Percentiles rank a stretch among this genome's conserved stretches.
These are phyloP conservation scores for Heterodera carotae DNA, from an alignment of 1,140 invertebrate species.

Conservation along the genomic window DNA sequence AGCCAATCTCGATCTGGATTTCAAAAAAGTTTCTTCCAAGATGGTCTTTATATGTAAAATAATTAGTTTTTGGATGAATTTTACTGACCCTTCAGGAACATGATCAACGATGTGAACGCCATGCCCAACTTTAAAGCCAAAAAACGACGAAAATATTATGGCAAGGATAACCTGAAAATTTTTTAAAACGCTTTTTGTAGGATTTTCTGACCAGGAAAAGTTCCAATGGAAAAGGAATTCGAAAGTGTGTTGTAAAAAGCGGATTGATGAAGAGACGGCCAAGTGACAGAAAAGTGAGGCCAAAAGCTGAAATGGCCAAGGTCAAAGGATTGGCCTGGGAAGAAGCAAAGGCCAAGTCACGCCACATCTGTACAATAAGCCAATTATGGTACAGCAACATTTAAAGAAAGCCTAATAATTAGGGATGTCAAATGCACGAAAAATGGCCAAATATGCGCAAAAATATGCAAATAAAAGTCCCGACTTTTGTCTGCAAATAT, in stretches of 20 bases:
- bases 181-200: constrained; percentile 23
- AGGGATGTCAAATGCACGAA: too few species aligned
- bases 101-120: constrained; percentile 67
- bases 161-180: constrained; percentile 37
- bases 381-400: too few species aligned
- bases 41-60: too few species aligned
- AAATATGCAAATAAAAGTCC: too few species aligned
- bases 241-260: constrained; percentile 66
- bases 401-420: too few species aligned
- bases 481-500: too few species aligned
- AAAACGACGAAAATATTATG: constrained; percentile 66
- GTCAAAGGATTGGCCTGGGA: constrained; percentile 66
- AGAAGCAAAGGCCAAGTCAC: constrained; percentile 65
- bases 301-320: constrained; percentile 66
- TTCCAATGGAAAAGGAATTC: constrained; percentile 69
- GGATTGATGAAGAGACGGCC: constrained; percentile 68
- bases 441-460: too few species aligned
- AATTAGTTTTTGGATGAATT: background rate
- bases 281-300: constrained; percentile 66
- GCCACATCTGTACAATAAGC: constrained; percentile 65
- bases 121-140: constrained; percentile 66
- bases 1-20: too few species aligned
- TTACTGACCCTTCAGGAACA: constrained; percentile 68
- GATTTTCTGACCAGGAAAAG: constrained; percentile 67
- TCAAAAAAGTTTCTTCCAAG: too few species aligned